phyloP scores from a whole-genome alignment of 2,797 vertebrate genomes.

The Moxostoma hubbsi region DNA sequence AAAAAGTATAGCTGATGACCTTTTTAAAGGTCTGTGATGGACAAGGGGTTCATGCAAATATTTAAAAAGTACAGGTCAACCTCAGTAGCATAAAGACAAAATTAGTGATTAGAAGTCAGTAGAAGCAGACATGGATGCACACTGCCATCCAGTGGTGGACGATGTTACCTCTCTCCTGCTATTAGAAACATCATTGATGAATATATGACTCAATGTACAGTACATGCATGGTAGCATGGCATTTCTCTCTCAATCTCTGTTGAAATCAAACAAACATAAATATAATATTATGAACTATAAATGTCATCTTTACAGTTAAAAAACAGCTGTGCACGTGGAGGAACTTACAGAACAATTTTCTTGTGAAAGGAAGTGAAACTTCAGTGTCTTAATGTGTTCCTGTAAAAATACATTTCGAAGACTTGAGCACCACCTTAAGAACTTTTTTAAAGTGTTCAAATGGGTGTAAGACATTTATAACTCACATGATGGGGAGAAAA shows the following conservation, averaged over 20 bases:
- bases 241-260: background rate
- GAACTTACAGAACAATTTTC: background rate
- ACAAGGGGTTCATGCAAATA: conserved; percentile 13
- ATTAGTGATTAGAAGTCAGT: conserved; percentile 1
- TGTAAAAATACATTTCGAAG: background rate
- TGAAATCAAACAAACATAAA: background rate
- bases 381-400: conserved; percentile 32
- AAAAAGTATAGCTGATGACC: conserved; percentile 20
- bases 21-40: background rate
- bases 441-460: background rate
- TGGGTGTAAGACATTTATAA: background rate
- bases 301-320: background rate
- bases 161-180: background rate
- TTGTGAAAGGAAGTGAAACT: conserved; percentile 56
- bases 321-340: background rate
- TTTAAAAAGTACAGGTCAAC: conserved; percentile 33
- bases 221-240: background rate
- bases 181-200: too few species aligned
- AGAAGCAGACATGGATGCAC: conserved; percentile 66
- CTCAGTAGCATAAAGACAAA: background rate
- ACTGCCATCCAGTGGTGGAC: conserved; percentile 80
- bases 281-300: background rate
- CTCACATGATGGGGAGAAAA: background rate
- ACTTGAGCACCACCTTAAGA: background rate
- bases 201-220: too few species aligned